phyloP scores from a whole-genome alignment of 2,113 vertebrate genomes.

The Etia nguti region DNA sequence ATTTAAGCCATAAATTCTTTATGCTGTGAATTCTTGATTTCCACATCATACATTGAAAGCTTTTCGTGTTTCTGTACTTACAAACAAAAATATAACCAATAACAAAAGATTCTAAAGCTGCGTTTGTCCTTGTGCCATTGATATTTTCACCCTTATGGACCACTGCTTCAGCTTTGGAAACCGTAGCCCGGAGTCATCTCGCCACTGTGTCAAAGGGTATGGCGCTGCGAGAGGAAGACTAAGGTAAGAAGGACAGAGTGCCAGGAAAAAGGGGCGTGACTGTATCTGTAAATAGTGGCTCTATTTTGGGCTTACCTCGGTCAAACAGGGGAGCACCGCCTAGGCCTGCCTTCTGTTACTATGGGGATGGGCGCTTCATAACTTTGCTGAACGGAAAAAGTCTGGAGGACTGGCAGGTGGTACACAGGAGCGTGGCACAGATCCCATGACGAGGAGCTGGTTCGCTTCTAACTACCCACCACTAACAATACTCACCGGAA shows the following conservation, averaged over 20 bases:
- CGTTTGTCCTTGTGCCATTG: background rate
- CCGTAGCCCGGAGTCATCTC: constrained; percentile 16
- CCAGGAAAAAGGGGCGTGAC: constrained; percentile 70
- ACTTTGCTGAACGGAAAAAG: constrained; percentile 70
- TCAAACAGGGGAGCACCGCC: constrained; percentile 52
- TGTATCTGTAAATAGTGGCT: constrained; percentile 62
- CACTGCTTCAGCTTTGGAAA: constrained; percentile 12
- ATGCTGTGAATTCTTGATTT: background rate
- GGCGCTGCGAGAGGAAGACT: constrained; percentile 15
- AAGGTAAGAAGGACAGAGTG: constrained; percentile 43
- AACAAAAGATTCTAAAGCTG: background rate
- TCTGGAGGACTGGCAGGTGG: constrained; percentile 71
- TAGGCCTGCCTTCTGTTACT: constrained; percentile 70
- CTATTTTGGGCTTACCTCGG: constrained; percentile 63
- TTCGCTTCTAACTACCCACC: constrained; percentile 33
- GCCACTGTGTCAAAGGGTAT: constrained; percentile 45
- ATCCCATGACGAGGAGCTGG: constrained; percentile 49
- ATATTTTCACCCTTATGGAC: background rate
- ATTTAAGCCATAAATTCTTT: background rate
- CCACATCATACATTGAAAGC: background rate
- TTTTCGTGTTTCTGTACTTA: background rate
- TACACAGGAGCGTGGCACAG: constrained; percentile 66
- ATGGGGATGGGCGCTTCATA: constrained; percentile 66
- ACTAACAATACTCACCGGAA: constrained; percentile 49
- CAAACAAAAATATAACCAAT: background rate